Conservation (phyloP, 2,888 invertebrate genomes). For the Philonicus albiceps region DNA sequence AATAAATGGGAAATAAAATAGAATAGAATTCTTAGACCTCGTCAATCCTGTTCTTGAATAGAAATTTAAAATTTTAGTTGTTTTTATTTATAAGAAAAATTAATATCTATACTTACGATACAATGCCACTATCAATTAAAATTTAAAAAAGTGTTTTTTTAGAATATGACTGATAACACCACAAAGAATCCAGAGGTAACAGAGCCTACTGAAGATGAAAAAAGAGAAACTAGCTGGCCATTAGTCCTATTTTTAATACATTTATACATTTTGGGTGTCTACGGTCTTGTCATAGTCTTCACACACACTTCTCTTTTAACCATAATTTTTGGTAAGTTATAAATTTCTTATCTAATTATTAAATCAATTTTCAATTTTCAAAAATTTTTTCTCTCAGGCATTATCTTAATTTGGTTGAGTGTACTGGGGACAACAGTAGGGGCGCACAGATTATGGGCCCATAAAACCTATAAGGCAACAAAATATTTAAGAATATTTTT, state of each 20-base stretch:
- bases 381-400: constrained; percentile 67
- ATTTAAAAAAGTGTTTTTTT: too few relatives aligned
- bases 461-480: constrained; percentile 81
- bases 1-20: too few relatives aligned
- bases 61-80: too few relatives aligned
- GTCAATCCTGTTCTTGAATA: too few relatives aligned
- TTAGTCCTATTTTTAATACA: constrained; percentile 78
- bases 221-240: constrained; percentile 76
- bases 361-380: constrained; percentile 47
- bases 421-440: constrained; percentile 88
- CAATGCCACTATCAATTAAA: too few relatives aligned
- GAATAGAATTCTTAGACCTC: too few relatives aligned
- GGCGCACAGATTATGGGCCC: constrained; percentile 93
- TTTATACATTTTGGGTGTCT: constrained; percentile 73
- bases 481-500: constrained; percentile 76
- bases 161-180: not conserved
- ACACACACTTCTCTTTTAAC: constrained; percentile 71
- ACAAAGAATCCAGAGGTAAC: not conserved
- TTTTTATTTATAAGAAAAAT: too few relatives aligned
- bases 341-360: not conserved
- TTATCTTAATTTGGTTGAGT: constrained; percentile 70
- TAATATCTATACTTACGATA: too few relatives aligned
- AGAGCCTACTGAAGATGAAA: constrained; percentile 56
- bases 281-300: constrained; percentile 70
- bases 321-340: constrained; percentile 70